Conservation (phyloP, 1,140 invertebrate species). For the Acromyrmex heyeri region DNA sequence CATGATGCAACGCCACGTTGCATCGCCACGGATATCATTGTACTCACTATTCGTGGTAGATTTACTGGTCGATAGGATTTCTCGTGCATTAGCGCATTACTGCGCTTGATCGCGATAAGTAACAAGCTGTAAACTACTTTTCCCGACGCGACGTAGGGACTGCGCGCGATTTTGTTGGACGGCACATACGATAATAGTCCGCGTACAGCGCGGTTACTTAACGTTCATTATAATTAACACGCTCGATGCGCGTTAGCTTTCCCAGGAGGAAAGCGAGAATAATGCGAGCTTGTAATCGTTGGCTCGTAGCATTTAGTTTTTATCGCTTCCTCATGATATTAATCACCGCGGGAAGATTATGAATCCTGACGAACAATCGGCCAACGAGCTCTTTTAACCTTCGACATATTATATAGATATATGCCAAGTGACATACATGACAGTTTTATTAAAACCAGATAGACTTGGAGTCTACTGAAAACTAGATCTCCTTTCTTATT, state of each 20-base stretch:
- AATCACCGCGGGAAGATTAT: constrained; percentile 60
- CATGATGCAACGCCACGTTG: constrained; percentile 64
- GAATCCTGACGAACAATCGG: constrained; percentile 47
- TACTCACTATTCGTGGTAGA: constrained; percentile 68
- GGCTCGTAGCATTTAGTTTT: constrained; percentile 77
- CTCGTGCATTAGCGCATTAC: constrained; percentile 71
- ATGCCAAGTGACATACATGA: neutral
- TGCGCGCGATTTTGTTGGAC: constrained; percentile 72
- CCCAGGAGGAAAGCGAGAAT: constrained; percentile 86
- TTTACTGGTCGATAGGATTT: constrained; percentile 75
- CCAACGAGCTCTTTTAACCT: constrained; percentile 28
- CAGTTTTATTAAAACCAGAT: neutral
- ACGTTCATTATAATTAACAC: constrained; percentile 86
- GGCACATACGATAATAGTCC: constrained; percentile 71
- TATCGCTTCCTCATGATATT: constrained; percentile 73
- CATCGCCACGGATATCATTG: constrained; percentile 63
- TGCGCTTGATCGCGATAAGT: constrained; percentile 74
- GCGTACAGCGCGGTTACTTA: constrained; percentile 81
- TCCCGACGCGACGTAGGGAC: constrained; percentile 69
- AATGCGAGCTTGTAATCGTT: constrained; percentile 83
- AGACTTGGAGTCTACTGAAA: neutral
- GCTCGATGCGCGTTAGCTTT: constrained; percentile 84
- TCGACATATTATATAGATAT: neutral
- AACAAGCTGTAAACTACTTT: constrained; percentile 76
- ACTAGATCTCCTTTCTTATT: neutral